phyloP scores from a whole-genome alignment of 1,140 invertebrate genomes.

The Latrodectus geometricus region DNA sequence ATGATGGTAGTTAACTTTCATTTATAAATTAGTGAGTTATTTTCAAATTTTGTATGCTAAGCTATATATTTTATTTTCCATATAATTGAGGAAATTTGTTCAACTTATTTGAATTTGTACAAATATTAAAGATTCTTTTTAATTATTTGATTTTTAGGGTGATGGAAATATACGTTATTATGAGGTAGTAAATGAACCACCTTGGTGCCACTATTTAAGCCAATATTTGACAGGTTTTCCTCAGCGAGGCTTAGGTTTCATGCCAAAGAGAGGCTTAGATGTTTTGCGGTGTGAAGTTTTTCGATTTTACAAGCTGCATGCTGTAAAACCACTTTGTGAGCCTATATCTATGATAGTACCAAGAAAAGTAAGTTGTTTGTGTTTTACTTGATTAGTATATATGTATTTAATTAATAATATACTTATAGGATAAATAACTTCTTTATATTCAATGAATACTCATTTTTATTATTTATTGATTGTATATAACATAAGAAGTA shows the following conservation, averaged over 20 bases:
- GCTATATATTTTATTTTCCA: no score
- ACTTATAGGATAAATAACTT: no score
- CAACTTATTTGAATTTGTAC: no score
- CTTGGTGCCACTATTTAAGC: conserved; percentile 89
- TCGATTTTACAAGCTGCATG: conserved; percentile 92
- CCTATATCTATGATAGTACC: conserved; percentile 96
- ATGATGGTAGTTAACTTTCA: no score
- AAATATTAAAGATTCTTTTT: neutral
- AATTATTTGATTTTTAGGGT: conserved; percentile 73
- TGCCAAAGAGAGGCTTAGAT: conserved; percentile 93
- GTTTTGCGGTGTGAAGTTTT: conserved; percentile 86
- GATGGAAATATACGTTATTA: conserved; percentile 96
- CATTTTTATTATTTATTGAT: no score
- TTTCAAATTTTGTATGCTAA: no score
- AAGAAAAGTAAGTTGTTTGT: conserved; percentile 75
- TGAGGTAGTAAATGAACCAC: conserved; percentile 86
- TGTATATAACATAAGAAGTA: no score
- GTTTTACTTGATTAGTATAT: neutral
- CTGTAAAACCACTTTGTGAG: conserved; percentile 86
- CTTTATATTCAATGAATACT: no score
- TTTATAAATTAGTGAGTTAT: no score
- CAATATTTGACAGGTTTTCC: conserved; percentile 92
- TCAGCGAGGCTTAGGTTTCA: conserved; percentile 88
- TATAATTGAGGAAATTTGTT: no score
- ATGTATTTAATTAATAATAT: neutral